A percentile compares a stretch with the other conserved stretches of the same genome.
Evolutionary conservation across 2,113 vertebrate species (phyloP).

Genomic region (Pantherophis guttatus): DNA sequence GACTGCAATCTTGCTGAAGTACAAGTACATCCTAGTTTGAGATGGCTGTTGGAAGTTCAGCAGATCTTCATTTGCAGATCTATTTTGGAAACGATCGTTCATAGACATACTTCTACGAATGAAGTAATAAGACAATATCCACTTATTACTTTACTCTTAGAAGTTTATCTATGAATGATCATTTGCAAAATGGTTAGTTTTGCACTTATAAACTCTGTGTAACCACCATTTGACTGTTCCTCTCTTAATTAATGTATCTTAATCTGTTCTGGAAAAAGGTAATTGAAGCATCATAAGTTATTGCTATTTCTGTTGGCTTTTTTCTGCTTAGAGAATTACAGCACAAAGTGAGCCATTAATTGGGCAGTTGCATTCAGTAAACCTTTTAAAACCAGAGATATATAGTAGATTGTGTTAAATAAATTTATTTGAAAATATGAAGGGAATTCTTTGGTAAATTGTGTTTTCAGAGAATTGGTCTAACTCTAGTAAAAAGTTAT

Average conservation of each 20-base stretch:
- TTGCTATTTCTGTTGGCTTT: background rate
- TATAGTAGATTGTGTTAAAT: conserved; percentile 51
- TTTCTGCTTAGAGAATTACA: conserved; percentile 36
- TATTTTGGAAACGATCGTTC: background rate
- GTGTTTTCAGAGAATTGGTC: conserved; percentile 24
- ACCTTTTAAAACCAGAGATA: conserved; percentile 37
- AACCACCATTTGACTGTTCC: background rate
- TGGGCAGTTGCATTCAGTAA: conserved; percentile 36
- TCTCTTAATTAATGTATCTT: background rate
- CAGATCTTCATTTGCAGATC: background rate
- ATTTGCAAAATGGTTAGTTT: no score
- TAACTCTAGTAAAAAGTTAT: conserved; percentile 44
- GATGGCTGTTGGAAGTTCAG: background rate
- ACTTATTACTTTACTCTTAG: background rate
- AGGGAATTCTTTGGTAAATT: conserved; percentile 32
- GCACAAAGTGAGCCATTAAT: conserved; percentile 49
- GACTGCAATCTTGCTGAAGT: background rate
- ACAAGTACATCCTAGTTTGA: background rate
- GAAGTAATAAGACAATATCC: background rate
- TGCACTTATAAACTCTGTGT: background rate
- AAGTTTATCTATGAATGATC: no score
- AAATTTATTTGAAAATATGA: conserved; percentile 59
- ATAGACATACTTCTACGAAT: background rate
- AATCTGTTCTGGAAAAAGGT: background rate
- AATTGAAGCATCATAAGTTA: background rate